Base-by-base conservation (phyloP, 1,140 invertebrate genomes). In the Holotrichia oblita region DNA sequence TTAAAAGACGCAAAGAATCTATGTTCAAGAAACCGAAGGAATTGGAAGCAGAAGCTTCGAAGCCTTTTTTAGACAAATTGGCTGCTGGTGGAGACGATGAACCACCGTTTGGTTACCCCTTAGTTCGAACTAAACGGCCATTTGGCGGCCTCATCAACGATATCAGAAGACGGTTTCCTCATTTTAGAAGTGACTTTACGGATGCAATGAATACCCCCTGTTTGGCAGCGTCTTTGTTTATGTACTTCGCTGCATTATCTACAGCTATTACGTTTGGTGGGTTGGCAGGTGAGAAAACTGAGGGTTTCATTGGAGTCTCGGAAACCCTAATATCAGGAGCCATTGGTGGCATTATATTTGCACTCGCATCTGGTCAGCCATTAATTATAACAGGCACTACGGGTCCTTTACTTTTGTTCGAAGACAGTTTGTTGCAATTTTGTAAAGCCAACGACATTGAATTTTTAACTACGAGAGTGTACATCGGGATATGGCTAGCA, bases 181-280 rank as follows among this genome's bases (percentile, higher is more conserved):
- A 91, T 85, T 99, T 98, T 85, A 81, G 92, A 76, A 96, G 94
- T 73, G 97, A 99, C 85, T 92, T 98, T 78, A 91, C 88, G 6
- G 96, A 99, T 83, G 97, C 95, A 0, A 83, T 98, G 0, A 98
- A 94, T 86, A 90, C 93, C 0, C 96, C 97, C 84, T 97, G 96
- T 78, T 83, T 96, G 0, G 96, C 96, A 0, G 95, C 96, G 0
- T 92, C 96, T 0, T 94, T 99, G 80, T 99, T 99, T 87, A 98
- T 99, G 91, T 99, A 98, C 87, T 99, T 99, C 87, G 97, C 97
- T 34, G 96, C 95, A 40, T 89, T 99, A 0, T 97, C 96, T 8
- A 96, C 96, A 0, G 96, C 97, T 8, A 98, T 99, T 78, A 97
- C 97, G 0, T 99, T 99, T 86, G 98, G 98, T 24, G 97, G 97